Evolutionary conservation across 2,113 vertebrate genomes (phyloP), one percentile per base, ranked within the genome.

Genomic region (Phalacrocorax carbo): DNA sequence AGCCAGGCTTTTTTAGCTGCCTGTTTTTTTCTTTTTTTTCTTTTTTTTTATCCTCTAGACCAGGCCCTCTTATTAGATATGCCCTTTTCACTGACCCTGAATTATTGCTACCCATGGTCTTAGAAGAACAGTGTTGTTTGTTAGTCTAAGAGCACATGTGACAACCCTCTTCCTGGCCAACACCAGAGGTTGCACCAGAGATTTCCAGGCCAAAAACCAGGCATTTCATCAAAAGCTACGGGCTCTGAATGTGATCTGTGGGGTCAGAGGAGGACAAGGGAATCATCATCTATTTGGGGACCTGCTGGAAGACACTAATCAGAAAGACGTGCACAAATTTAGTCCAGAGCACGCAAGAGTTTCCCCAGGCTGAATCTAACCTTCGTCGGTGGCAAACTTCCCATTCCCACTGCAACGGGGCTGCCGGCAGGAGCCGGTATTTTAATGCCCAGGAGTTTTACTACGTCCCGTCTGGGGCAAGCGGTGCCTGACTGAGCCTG

Each of bases 101-200:
- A 97, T 96, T 96, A 97, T 96, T 97, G 95, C 95, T 97, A 95
- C 96, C 97, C 97, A 86, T 82, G 84, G 97, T 96, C 93, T 97
- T 91, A 97, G 94, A 95, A 96, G 97, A 96, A 97, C 96, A 95
- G 93, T 44, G 75, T 61, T 97, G 94, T 95, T 97, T 96, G 95
- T 97, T 97, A 97, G 97, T 97, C 97, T 96, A 97, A 97, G 91
- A 96, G 87, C 81, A 96, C 95, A 96, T 96, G 96, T 97, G 97
- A 97, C 96, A 96, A 40, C 75, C 51, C 82, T 95, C 71, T 91
- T 95, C 87, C 94, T 71, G 82, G 95, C 96, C 93, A 97, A 90
- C 85, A 83, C 68, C 86, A 95, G 94, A 88, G 83, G 93, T 84
- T 89, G 78, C 57, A 96, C 69, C 72, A 89, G 85, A 83, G 93